Evolutionary conservation across 2,797 vertebrate species (phyloP).

Genomic region (Thalassophryne amazonica): DNA sequence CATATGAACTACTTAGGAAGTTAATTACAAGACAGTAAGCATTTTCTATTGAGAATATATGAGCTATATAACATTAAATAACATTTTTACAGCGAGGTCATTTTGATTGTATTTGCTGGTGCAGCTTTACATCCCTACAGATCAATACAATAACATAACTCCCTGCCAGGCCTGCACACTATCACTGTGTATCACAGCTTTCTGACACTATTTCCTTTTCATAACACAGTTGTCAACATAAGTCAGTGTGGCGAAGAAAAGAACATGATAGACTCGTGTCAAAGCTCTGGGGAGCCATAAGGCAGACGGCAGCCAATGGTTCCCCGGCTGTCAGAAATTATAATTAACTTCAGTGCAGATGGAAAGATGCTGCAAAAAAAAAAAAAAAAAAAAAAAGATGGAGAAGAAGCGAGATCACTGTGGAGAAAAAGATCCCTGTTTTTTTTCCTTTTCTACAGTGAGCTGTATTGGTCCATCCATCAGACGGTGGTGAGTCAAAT

Average conservation of each 20-base stretch:
- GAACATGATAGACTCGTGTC: conserved; percentile 57
- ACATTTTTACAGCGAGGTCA: conserved; percentile 27
- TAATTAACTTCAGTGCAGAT: conserved; percentile 51
- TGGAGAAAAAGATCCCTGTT: conserved; percentile 14
- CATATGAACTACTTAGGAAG: conserved; percentile 44
- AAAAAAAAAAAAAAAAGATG: conserved; percentile 30
- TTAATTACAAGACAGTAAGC: conserved; percentile 50
- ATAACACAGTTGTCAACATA: conserved; percentile 59
- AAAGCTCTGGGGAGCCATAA: conserved; percentile 40
- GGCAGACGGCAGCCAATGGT: conserved; percentile 25
- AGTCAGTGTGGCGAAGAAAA: conserved; percentile 58
- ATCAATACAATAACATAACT: conserved; percentile 47
- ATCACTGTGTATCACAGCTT: conserved; percentile 18
- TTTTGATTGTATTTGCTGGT: conserved; percentile 36
- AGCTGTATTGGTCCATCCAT: conserved; percentile 67
- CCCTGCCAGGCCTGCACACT: conserved; percentile 6
- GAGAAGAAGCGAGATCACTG: too few species aligned
- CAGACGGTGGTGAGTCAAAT: conserved; percentile 59
- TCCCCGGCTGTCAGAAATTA: conserved; percentile 64
- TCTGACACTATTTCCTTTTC: conserved; percentile 44
- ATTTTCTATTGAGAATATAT: conserved; percentile 17
- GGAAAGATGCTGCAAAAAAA: conserved; percentile 22
- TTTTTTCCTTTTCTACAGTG: conserved; percentile 48
- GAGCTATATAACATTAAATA: conserved; percentile 1
- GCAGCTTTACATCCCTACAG: conserved; percentile 38